phyloP scores from a whole-genome alignment of 2,888 invertebrate genomes.

The Junonia oenone region DNA sequence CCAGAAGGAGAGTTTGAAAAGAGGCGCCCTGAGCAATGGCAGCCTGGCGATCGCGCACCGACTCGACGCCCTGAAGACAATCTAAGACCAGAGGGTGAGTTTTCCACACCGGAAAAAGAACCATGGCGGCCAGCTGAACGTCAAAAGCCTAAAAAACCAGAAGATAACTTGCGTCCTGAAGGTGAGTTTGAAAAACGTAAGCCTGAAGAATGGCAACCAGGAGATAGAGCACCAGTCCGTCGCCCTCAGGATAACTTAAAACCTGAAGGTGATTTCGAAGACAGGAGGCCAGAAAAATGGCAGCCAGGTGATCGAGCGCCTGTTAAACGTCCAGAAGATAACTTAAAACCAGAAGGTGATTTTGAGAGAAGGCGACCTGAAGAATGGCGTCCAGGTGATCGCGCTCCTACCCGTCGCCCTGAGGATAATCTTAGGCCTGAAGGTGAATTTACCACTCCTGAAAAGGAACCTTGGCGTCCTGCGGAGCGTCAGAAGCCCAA shows the following conservation, averaged over 20 bases:
- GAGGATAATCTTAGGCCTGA: conserved; percentile 75
- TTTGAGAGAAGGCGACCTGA: conserved; percentile 53
- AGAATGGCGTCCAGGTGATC: conserved; percentile 55
- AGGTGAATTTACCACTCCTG: conserved; percentile 75
- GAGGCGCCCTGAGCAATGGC: conserved; percentile 54
- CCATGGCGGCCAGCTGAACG: conserved; percentile 57
- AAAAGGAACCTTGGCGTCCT: conserved; percentile 69
- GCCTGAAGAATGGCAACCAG: conserved; percentile 69
- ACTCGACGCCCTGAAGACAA: conserved; percentile 72
- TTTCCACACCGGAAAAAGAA: conserved; percentile 62
- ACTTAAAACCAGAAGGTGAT: conserved; percentile 41
- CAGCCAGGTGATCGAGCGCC: conserved; percentile 67
- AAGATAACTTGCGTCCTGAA: conserved; percentile 81
- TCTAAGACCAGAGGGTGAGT: conserved; percentile 72
- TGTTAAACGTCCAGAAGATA: conserved; percentile 61
- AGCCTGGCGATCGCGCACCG: conserved; percentile 54
- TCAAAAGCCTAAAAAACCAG: conserved; percentile 55
- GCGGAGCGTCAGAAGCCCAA: conserved; percentile 51
- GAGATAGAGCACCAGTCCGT: conserved; percentile 59
- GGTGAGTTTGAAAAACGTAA: conserved; percentile 69
- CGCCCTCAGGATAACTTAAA: conserved; percentile 74
- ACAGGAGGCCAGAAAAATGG: conserved; percentile 52
- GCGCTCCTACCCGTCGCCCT: conserved; percentile 51
- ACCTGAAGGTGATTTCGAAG: conserved; percentile 71
- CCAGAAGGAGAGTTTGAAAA: conserved; percentile 43